phyloP scores from a whole-genome alignment of 1,140 invertebrate species.

The Cepaea nemoralis region DNA sequence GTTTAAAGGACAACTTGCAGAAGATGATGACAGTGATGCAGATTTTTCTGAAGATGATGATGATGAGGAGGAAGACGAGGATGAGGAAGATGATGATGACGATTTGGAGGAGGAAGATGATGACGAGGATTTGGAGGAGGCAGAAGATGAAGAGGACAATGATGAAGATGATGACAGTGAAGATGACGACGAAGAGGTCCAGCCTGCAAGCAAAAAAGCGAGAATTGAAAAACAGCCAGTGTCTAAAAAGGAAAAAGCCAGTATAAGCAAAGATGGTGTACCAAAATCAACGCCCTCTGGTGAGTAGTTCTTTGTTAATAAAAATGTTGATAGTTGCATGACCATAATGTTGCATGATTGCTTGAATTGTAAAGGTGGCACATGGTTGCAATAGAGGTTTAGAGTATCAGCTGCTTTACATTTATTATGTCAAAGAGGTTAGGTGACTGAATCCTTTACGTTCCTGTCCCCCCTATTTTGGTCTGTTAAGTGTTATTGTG shows the following conservation, averaged over 20 bases:
- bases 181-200: background rate
- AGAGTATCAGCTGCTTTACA: too few species aligned
- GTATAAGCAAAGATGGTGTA: background rate
- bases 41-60: background rate
- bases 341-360: too few species aligned
- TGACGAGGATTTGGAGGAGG: background rate
- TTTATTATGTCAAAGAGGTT: too few species aligned
- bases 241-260: background rate
- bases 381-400: too few species aligned
- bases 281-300: background rate
- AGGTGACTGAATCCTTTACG: too few species aligned
- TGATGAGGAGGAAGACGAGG: background rate
- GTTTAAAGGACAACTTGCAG: background rate
- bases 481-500: too few species aligned
- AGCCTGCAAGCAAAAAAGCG: conserved; percentile 19
- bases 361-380: too few species aligned
- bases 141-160: background rate
- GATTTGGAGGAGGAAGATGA: background rate
- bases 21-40: background rate
- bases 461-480: too few species aligned
- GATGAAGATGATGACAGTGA: background rate
- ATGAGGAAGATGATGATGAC: background rate
- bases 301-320: background rate
- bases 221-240: conserved; percentile 1
- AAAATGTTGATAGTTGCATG: background rate